A percentile compares a stretch with the other conserved stretches of the same genome.
These are phyloP conservation scores for Caenorhabditis becei DNA, from an alignment of 2,888 invertebrate genomes.

Conservation along the genomic window DNA sequence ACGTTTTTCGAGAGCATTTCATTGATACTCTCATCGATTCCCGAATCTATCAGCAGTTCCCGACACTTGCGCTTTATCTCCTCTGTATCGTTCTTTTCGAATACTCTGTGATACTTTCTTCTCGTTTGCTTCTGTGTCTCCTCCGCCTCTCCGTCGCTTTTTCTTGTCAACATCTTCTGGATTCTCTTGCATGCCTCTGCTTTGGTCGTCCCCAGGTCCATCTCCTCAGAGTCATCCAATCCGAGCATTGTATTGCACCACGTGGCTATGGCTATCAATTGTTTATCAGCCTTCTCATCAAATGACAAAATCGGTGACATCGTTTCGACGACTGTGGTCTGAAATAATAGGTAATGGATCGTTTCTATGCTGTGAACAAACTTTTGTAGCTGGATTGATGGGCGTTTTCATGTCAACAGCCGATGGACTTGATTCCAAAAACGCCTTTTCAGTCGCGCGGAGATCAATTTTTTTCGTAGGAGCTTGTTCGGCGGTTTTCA, in stretches of 20 bases:
- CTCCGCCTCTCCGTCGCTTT: not conserved
- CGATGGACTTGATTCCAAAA: conserved; percentile 31
- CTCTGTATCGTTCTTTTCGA: conserved; percentile 43
- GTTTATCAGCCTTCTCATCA: conserved; percentile 52
- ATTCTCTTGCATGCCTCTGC: conserved; percentile 51
- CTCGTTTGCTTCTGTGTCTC: conserved; percentile 1
- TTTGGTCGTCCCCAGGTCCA: conserved; percentile 66
- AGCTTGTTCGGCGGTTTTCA: not conserved
- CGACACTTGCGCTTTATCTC: conserved; percentile 22
- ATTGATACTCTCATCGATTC: conserved; percentile 32
- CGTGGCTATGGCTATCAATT: conserved; percentile 59
- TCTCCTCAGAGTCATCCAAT: conserved; percentile 54
- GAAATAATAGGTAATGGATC: not conserved
- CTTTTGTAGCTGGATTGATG: not conserved
- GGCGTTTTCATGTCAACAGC: conserved; percentile 41
- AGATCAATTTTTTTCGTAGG: conserved; percentile 33
- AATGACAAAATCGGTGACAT: conserved; percentile 44
- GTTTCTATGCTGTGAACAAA: not conserved
- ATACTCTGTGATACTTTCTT: conserved; percentile 25
- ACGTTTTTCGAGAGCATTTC: conserved; percentile 30
- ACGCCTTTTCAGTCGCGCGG: conserved; percentile 43
- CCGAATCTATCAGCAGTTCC: conserved; percentile 34
- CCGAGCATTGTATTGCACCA: conserved; percentile 65
- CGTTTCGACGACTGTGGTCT: not conserved
- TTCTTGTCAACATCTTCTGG: conserved; percentile 39